Evolutionary conservation across 2,113 vertebrate genomes (phyloP), one percentile per base, ranked within the genome.

Genomic region (Apus apus): DNA sequence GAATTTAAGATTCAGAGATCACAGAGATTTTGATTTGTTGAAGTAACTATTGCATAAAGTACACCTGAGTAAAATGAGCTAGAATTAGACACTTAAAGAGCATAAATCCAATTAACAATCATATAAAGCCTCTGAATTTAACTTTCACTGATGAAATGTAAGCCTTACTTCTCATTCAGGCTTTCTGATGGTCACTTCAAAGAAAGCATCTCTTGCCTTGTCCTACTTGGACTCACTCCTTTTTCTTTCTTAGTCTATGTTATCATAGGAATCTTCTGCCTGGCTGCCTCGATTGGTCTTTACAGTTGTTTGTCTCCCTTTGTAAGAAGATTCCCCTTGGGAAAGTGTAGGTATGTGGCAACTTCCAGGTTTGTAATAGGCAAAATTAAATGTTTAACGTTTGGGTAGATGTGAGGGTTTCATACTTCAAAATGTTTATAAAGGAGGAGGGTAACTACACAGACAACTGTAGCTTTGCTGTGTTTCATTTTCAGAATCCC

Each of bases 291-390:
- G 8, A 98, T 99, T 4, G 99, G 99, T 32, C 98, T 99, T 60
- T 99, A 99, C 96, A 99, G 99, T 97, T 99, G 99, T 48, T 98
- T 99, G 73, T 98, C 98, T 79, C 99, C 99, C 2, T 98, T 99
- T 5, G 98, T 99, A 48, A 97, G 98, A 94, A 98, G 98, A 93
- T 95, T 99, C 80, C 99, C 99, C 3, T 98, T 98, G 76, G 98
- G 99, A 85, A 98, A 98, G 64, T 99, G 99, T 98, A 99, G 99
- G 99, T 99, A 96, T 94, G 98, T 74, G 57, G 20, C 48, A 85
- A 67, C 50, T 70, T 71, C 13, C 15, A 29, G 2, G 34, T 43
- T 73, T 78, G 57, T 66, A 34, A 43, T 29, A 46, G 43, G 6
- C 18, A 74, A 70, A 80, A 38, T 40, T 45, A 43, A 43, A 43